Evolutionary conservation across 2,113 vertebrate species (phyloP).

Genomic region (Cnemophilus loriae): DNA sequence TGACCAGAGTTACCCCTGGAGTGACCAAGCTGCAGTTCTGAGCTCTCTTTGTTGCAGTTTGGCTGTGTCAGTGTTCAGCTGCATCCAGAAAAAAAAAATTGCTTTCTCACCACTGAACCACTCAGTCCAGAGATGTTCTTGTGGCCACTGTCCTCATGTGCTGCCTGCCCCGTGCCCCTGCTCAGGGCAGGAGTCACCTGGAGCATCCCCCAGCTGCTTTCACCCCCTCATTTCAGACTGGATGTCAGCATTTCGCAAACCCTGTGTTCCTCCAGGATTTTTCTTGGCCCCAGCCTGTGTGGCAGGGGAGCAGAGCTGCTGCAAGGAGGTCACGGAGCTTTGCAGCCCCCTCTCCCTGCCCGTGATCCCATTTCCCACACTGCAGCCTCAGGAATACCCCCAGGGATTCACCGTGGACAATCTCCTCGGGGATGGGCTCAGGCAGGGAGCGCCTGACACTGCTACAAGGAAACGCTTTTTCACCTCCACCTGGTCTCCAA

Average conservation of each 20-base stretch:
- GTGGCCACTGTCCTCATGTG: neutral
- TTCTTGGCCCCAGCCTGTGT: neutral
- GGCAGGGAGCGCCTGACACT: neutral
- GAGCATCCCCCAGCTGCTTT: neutral
- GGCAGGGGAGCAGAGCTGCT: neutral
- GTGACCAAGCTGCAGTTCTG: neutral
- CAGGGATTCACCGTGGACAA: neutral
- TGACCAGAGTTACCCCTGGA: neutral
- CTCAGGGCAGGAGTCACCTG: neutral
- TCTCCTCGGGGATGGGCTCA: neutral
- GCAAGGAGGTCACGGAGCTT: neutral
- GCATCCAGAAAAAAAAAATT: neutral
- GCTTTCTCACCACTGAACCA: neutral
- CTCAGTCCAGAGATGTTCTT: neutral
- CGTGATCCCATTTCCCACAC: neutral
- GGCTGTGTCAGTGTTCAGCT: neutral
- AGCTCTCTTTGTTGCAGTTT: neutral
- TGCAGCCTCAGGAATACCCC: neutral
- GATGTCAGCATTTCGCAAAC: neutral
- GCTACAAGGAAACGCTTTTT: neutral
- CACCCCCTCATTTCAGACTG: neutral
- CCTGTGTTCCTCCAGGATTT: neutral
- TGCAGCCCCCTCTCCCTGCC: neutral
- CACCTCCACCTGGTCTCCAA: neutral
- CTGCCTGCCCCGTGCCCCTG: neutral